A percentile compares a stretch with the other conserved stretches of the same genome.
Conservation (phyloP, 2,888 invertebrate genomes). For the Ornithoptera priamus region DNA sequence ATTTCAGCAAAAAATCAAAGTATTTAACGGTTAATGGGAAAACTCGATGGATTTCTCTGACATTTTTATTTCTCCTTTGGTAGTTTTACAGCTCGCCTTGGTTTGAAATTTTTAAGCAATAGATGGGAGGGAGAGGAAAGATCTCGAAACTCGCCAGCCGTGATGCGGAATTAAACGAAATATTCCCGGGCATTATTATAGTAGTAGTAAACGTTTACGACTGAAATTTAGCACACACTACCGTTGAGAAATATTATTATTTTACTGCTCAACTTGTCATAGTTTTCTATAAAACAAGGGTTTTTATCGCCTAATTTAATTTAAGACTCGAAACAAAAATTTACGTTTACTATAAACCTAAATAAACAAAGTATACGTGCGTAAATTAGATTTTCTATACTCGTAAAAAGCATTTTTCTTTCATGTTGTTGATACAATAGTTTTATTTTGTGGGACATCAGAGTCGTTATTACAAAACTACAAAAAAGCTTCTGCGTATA, state of each 20-base stretch:
- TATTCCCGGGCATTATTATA: constrained; percentile 19
- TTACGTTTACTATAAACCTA: constrained; percentile 23
- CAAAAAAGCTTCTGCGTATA: neutral
- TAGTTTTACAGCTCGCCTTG: constrained; percentile 39
- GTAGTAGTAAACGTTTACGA: constrained; percentile 27
- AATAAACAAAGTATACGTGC: constrained; percentile 15
- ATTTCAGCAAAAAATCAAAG: constrained; percentile 49
- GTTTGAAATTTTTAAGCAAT: constrained; percentile 44
- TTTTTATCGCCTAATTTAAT: constrained; percentile 19
- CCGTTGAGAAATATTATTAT: constrained; percentile 25
- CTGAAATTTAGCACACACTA: constrained; percentile 29
- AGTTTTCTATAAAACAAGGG: constrained; percentile 22
- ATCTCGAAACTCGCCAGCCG: constrained; percentile 25
- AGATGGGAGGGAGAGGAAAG: constrained; percentile 8
- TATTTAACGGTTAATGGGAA: constrained; percentile 50
- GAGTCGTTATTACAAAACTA: neutral
- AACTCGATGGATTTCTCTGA: constrained; percentile 46
- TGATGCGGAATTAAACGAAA: constrained; percentile 18
- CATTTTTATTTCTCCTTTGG: constrained; percentile 45
- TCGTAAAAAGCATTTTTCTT: constrained; percentile 14
- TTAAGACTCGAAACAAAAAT: constrained; percentile 17
- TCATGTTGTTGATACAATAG: constrained; percentile 7
- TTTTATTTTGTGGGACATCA: constrained; percentile 9
- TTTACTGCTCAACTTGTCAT: constrained; percentile 26
- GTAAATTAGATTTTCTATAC: constrained; percentile 2